phyloP scores from a whole-genome alignment of 2,113 vertebrate genomes.

The Megaceryle maxima region DNA sequence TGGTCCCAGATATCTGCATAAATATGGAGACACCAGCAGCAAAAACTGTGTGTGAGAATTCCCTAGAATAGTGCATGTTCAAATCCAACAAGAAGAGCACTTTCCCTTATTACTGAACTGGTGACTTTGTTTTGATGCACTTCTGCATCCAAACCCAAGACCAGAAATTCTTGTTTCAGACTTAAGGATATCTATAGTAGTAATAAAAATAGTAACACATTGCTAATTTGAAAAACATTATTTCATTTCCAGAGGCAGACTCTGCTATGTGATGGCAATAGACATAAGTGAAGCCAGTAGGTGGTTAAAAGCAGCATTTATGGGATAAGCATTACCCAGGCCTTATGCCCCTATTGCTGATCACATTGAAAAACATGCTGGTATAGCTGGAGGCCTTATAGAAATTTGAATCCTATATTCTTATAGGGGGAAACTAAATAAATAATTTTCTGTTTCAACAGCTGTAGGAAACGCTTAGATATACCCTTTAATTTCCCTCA shows the following conservation, averaged over 20 bases:
- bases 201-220: neutral
- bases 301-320: neutral
- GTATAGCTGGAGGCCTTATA: neutral
- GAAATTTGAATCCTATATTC: neutral
- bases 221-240: neutral
- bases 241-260: neutral
- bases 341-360: neutral
- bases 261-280: neutral
- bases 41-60: neutral
- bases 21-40: neutral
- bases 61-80: neutral
- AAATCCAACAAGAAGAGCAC: neutral
- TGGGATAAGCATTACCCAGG: neutral
- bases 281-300: neutral
- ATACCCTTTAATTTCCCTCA: constrained; percentile 17
- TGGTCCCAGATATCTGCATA: neutral
- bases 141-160: neutral
- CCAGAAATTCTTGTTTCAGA: neutral
- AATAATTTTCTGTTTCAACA: neutral
- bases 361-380: neutral
- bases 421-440: neutral
- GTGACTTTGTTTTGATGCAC: neutral
- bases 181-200: neutral
- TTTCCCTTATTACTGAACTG: fast-evolving
- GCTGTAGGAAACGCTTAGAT: neutral